Percentiles rank a stretch among this genome's conserved stretches.
Conservation (phyloP, 2,888 invertebrate species). For the Synanthedon andrenaeformis region DNA sequence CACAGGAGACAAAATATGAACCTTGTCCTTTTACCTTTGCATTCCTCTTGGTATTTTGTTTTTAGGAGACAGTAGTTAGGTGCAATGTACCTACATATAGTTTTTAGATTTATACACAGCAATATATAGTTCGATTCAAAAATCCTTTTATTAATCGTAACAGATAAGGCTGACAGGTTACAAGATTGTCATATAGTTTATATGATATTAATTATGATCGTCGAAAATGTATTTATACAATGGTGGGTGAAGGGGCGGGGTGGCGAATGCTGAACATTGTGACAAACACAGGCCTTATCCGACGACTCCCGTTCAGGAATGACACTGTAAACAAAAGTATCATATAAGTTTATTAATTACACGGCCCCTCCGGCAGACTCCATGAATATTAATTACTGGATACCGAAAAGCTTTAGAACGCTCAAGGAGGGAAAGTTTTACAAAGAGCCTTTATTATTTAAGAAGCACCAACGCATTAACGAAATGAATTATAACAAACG, state of each 20-base stretch:
- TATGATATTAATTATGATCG: too few relatives aligned
- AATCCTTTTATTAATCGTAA: too few relatives aligned
- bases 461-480: conserved; percentile 60
- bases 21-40: too few relatives aligned
- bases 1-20: too few relatives aligned
- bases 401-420: conserved; percentile 68
- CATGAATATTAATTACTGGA: conserved; percentile 71
- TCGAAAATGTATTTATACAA: neutral
- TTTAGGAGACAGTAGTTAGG: too few relatives aligned
- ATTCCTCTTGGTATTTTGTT: too few relatives aligned
- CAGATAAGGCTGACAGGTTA: too few relatives aligned
- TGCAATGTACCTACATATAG: too few relatives aligned
- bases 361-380: conserved; percentile 64
- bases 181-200: too few relatives aligned
- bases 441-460: conserved; percentile 71
- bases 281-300: neutral
- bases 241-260: neutral
- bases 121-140: too few relatives aligned
- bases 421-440: conserved; percentile 70
- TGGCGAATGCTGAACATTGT: neutral
- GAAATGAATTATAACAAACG: conserved; percentile 58
- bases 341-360: conserved; percentile 72
- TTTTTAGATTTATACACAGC: too few relatives aligned
- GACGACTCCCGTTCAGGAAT: conserved; percentile 41
- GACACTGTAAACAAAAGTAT: conserved; percentile 71